Base-by-base conservation (phyloP, 2,888 invertebrate genomes). In the Anoncus sp. region DNA sequence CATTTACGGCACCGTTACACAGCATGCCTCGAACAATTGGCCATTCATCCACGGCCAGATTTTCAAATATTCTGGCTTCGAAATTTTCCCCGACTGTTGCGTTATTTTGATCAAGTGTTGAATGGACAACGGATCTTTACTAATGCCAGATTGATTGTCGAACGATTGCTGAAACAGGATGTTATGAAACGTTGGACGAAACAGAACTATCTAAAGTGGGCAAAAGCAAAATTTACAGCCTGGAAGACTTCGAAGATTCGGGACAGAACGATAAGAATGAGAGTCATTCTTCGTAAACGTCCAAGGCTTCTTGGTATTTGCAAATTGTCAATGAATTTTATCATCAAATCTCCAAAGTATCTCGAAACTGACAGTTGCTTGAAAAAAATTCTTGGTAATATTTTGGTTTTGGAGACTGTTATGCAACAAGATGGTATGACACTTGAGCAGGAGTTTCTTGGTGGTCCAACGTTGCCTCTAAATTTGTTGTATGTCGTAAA, bases 1-100 rank as follows among this genome's bases (percentile, higher is more conserved):
- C 60, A 14, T 59, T 24, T 14, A 16, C 63, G 10, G 49, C 27
- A 16, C 51, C 57, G 57, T 59, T 59, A 70, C 35, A 63, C 77
- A 51, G 38, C 62, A 12, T 76, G 80, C 38, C 45, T 78, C n/a
- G 35, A 63, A 49, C 66, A 70, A 57, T 63, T 81, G n/a, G 59
- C 73, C 27, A 66, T 78, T 16, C 43, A 69, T 55, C 62, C 70
- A n/a, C 20, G 66, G 22, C 16, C 24, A 31, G 43, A 70, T 38
- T 72, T 69, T 16, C 66, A 75, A 62, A 53, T 78, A 12, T 59
- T 60, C 22, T 71, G 77, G 62, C 49, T 78, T 12, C 51, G 45
- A 51, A 45, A 49, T 49, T 80, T 76, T 53, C 67, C 55, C 2
- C 40, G 35, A 10, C 12, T 47, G 31, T 18, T 31, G 1, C 31